phyloP scores from a whole-genome alignment of 1,140 invertebrate species.

The Geopemphigus sp. region DNA sequence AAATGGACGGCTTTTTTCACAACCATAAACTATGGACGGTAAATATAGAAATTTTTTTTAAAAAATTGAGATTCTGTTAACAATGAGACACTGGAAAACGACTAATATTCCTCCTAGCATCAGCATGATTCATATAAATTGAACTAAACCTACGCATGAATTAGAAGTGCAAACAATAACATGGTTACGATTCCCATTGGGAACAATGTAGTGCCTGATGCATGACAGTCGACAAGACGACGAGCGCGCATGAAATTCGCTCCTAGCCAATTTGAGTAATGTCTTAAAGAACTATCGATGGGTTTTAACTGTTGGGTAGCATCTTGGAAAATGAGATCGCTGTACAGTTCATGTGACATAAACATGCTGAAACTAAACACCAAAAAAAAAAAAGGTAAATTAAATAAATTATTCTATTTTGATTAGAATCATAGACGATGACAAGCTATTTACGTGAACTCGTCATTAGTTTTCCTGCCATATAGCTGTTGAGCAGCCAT shows the following conservation, averaged over 20 bases:
- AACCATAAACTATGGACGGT: not conserved
- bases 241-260: slow-evolving; percentile 73
- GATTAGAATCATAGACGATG: not conserved
- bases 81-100: not conserved
- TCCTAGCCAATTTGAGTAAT: slow-evolving; percentile 70
- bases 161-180: not conserved
- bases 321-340: slow-evolving; percentile 90
- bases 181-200: slow-evolving; percentile 13
- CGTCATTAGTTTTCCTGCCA: slow-evolving; percentile 77
- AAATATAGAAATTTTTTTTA: not conserved
- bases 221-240: slow-evolving; percentile 73
- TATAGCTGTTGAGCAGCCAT: slow-evolving; percentile 89
- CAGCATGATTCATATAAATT: not conserved
- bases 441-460: slow-evolving; percentile 66
- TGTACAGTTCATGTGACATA: slow-evolving; percentile 72
- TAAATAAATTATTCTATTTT: no score
- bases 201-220: slow-evolving; percentile 55
- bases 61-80: not conserved
- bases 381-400: not conserved
- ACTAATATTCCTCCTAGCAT: not conserved
- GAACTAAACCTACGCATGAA: not conserved
- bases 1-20: slow-evolving; percentile 17
- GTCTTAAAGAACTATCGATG: slow-evolving; percentile 64
- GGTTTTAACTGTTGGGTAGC: slow-evolving; percentile 79
- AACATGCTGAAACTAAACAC: slow-evolving; percentile 81